Conservation (phyloP, 2,113 vertebrate species). For the Sphyrna mokarran region DNA sequence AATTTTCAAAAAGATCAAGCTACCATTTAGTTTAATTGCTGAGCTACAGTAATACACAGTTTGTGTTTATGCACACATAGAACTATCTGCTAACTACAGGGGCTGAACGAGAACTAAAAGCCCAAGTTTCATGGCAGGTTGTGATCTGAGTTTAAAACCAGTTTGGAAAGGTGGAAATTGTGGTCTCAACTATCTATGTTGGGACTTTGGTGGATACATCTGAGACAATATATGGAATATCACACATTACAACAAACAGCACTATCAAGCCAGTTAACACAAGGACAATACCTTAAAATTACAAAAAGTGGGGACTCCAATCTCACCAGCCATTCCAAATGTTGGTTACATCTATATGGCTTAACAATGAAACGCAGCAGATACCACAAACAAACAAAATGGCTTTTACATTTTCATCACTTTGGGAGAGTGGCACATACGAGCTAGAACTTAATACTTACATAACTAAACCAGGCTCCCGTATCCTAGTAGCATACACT, state of each 20-base stretch:
- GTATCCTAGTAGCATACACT: neutral
- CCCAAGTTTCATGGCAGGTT: neutral
- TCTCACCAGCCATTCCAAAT: neutral
- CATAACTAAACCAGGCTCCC: neutral
- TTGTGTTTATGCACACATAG: neutral
- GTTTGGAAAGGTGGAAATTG: neutral
- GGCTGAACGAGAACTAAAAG: neutral
- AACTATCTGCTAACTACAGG: neutral
- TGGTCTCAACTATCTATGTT: neutral
- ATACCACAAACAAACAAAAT: neutral
- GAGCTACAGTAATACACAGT: neutral
- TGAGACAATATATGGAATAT: neutral
- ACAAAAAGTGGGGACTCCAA: neutral
- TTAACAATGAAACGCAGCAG: neutral
- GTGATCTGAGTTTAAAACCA: neutral
- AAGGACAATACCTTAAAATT: neutral
- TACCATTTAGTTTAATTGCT: constrained; percentile 25
- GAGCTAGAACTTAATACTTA: neutral
- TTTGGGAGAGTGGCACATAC: neutral
- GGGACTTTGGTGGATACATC: neutral
- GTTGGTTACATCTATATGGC: neutral
- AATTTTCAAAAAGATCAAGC: neutral
- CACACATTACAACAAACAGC: neutral
- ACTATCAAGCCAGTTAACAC: neutral
- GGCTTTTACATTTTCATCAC: neutral